Conservation (phyloP, 2,888 invertebrate genomes). For the Leptopilina myrica region DNA sequence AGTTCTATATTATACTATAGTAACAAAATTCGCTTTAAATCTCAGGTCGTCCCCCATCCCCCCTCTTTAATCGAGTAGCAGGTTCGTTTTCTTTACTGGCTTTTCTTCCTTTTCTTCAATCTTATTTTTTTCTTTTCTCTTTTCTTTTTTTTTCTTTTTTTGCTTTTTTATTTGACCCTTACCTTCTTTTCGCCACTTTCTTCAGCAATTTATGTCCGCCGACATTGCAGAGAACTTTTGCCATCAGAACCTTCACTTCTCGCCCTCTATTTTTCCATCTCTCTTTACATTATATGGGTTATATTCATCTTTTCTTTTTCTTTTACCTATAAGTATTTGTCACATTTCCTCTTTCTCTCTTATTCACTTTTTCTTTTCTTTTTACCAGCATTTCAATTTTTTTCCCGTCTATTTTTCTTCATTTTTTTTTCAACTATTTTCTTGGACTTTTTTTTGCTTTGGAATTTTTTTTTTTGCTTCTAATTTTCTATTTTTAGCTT, state of each 20-base stretch:
- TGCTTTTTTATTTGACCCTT: too few species aligned
- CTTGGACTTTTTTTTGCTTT: not conserved
- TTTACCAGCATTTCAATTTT: not conserved
- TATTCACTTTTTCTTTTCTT: not conserved
- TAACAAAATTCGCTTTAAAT: slow-evolving; percentile 39
- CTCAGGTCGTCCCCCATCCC: slow-evolving; percentile 4
- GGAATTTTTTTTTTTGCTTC: too few species aligned
- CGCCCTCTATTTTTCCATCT: slow-evolving; percentile 29
- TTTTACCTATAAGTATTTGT: not conserved
- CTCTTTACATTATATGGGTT: not conserved
- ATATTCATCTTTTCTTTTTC: not conserved
- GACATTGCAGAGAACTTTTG: slow-evolving; percentile 38
- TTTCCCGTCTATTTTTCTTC: not conserved
- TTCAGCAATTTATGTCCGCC: slow-evolving; percentile 33
- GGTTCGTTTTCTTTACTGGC: slow-evolving; percentile 39
- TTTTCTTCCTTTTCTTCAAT: slow-evolving; percentile 3
- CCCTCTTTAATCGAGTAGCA: slow-evolving; percentile 38
- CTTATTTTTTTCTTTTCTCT: not conserved
- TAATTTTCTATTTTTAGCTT: too few species aligned
- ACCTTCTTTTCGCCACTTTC: slow-evolving; percentile 27
- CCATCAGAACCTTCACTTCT: slow-evolving; percentile 50
- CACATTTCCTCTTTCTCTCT: not conserved
- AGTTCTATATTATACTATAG: not conserved
- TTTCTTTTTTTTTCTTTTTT: slow-evolving; percentile 2
- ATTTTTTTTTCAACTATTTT: not conserved